Evolutionary conservation across 2,888 invertebrate genomes (phyloP).

Genomic region (Willowsia nigromaculata): DNA sequence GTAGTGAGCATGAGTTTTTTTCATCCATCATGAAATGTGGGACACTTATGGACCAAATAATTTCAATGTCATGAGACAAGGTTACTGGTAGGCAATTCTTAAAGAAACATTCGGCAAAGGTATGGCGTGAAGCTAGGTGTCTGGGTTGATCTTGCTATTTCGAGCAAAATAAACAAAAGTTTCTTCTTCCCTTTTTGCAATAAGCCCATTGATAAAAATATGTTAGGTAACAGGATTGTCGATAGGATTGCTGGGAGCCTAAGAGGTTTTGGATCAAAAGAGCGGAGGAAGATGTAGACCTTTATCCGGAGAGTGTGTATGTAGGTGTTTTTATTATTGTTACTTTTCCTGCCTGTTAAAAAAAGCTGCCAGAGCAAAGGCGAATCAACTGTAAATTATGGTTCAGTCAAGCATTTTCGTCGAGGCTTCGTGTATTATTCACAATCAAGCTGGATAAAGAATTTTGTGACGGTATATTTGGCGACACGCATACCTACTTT

Average conservation of each 20-base stretch:
- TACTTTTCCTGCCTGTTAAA: not conserved
- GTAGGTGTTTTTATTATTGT: not conserved
- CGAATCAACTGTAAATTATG: not conserved
- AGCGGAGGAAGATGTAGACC: not conserved
- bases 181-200: too few species aligned
- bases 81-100: not conserved
- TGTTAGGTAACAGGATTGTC: not conserved
- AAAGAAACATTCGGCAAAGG: too few species aligned
- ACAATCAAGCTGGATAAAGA: too few species aligned
- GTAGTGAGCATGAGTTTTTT: not conserved
- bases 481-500: too few species aligned
- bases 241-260: not conserved
- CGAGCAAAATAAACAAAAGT: not conserved
- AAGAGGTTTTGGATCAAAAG: not conserved
- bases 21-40: not conserved
- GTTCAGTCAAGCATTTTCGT: not conserved
- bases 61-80: not conserved
- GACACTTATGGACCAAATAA: constrained; percentile 3
- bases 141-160: too few species aligned
- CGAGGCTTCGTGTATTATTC: not conserved
- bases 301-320: not conserved
- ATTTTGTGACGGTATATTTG: too few species aligned
- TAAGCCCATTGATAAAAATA: too few species aligned
- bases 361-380: not conserved
- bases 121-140: too few species aligned